Conservation (phyloP, 2,113 vertebrate species). For the Gymnogyps californianus region DNA sequence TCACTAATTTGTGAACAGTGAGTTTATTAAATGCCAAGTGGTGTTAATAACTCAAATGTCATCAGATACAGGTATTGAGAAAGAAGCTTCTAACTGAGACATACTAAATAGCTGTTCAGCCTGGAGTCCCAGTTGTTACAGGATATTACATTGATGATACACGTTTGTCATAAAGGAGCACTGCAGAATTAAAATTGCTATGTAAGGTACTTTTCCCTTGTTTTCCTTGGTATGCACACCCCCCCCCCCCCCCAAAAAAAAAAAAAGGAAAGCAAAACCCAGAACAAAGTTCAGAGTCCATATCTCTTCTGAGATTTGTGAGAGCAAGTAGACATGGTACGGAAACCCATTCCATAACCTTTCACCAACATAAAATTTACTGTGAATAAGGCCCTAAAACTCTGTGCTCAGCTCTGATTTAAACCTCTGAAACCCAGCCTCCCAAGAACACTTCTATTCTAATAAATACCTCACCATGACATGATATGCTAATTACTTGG, state of each 20-base stretch:
- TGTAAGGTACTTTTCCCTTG: neutral
- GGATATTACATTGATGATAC: neutral
- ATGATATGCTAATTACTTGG: constrained; percentile 27
- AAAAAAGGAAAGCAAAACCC: neutral
- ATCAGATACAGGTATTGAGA: neutral
- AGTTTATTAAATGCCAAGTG: neutral
- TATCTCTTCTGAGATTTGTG: constrained; percentile 40
- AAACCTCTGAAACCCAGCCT: constrained; percentile 44
- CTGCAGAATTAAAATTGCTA: neutral
- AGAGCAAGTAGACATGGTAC: neutral
- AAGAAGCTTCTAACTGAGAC: neutral
- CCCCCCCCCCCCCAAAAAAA: accelerated
- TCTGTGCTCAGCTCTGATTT: constrained; percentile 53
- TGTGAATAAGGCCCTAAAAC: constrained; percentile 53
- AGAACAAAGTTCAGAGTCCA: neutral
- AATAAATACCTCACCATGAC: constrained; percentile 60
- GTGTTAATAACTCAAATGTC: neutral
- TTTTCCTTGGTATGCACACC: neutral
- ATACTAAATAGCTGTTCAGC: neutral
- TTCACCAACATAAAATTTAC: constrained; percentile 65
- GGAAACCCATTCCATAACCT: constrained; percentile 60
- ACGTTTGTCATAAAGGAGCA: neutral
- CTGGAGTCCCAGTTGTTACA: neutral
- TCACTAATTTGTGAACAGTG: neutral
- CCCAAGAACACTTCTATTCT: constrained; percentile 45